These are phyloP conservation scores for Mastomys natalensis DNA, from an alignment of 2,113 vertebrate genomes.

Conservation along the genomic window DNA sequence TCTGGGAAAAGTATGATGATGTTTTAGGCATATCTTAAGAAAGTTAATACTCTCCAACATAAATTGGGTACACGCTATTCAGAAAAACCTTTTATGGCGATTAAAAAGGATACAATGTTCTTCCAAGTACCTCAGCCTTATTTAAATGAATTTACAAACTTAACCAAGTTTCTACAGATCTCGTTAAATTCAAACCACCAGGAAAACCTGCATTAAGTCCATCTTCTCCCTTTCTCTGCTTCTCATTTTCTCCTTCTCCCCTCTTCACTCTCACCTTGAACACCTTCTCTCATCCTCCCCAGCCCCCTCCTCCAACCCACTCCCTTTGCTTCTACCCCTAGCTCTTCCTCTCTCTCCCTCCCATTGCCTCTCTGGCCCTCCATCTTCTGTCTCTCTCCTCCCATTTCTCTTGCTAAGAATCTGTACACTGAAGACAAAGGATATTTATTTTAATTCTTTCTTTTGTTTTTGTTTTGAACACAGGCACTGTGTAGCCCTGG, in stretches of 20 bases:
- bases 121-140: not conserved
- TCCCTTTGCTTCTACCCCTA: not conserved
- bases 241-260: not conserved
- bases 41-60: conserved; percentile 40
- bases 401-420: conserved; percentile 27
- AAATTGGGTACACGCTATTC: not conserved
- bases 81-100: conserved; percentile 23
- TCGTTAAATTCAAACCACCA: conserved; percentile 3
- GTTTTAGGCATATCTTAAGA: not conserved
- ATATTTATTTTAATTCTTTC: too few relatives aligned
- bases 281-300: not conserved
- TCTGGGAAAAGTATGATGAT: not conserved
- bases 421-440: not conserved
- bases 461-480: too few relatives aligned
- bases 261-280: not conserved
- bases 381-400: not conserved
- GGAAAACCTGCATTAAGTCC: not conserved
- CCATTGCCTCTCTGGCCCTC: not conserved
- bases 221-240: not conserved
- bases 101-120: not conserved
- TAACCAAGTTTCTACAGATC: conserved; percentile 40
- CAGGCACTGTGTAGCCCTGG: too few relatives aligned
- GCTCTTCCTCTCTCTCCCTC: not conserved
- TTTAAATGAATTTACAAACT: conserved; percentile 38
- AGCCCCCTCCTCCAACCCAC: too few relatives aligned